Percentiles rank a stretch among this genome's conserved stretches.
These are phyloP conservation scores for Philhelius pedissequus DNA, from an alignment of 2,888 invertebrate species.

Conservation along the genomic window DNA sequence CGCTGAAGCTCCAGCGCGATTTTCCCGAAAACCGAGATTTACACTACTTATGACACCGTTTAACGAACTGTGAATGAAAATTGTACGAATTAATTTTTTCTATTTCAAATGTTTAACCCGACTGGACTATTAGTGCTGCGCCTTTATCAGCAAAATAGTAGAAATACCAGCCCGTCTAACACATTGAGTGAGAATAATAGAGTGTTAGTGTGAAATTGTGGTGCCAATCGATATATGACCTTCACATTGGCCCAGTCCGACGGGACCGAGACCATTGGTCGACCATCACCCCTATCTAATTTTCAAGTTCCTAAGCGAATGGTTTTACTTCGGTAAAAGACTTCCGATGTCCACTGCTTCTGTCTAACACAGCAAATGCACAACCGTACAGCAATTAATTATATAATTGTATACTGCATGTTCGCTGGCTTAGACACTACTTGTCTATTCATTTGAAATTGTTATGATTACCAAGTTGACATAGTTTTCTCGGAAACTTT, in stretches of 20 bases:
- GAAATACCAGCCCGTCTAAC: background rate
- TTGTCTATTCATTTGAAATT: background rate
- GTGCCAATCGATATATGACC: slow-evolving; percentile 54
- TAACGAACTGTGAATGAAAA: too few relatives aligned
- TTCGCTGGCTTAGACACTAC: background rate
- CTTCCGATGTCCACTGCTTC: too few relatives aligned
- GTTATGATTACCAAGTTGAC: background rate
- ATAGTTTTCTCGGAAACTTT: background rate
- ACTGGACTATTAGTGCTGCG: background rate
- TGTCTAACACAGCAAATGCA: background rate
- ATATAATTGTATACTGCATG: background rate
- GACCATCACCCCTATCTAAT: slow-evolving; percentile 20
- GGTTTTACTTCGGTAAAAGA: background rate
- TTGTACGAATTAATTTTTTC: too few relatives aligned
- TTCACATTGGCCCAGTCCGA: slow-evolving; percentile 53
- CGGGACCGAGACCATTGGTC: background rate
- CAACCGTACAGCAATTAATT: background rate
- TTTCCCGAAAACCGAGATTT: too few relatives aligned
- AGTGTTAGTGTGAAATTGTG: background rate
- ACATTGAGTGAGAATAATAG: background rate
- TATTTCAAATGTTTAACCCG: too few relatives aligned
- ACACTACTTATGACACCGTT: too few relatives aligned
- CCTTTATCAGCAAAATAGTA: background rate
- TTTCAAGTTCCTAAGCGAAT: slow-evolving; percentile 21
- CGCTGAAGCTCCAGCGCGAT: too few relatives aligned